Conservation (phyloP, 2,888 invertebrate species). For the Drosophila subsilvestris region DNA sequence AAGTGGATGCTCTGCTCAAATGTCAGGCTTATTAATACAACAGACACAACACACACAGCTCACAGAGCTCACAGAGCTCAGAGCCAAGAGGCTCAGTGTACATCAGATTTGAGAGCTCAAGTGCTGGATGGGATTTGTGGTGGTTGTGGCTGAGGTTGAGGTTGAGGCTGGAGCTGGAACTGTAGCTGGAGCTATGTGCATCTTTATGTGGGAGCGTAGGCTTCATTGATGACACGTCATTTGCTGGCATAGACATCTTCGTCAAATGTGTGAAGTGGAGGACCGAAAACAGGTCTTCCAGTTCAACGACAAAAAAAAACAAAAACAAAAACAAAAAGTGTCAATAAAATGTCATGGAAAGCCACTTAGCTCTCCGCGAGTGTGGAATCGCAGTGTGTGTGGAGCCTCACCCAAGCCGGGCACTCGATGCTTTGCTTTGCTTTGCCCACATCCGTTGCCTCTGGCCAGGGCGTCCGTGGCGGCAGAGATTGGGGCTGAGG, state of each 20-base stretch:
- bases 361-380: conserved; percentile 61
- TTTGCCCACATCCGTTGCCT: conserved; percentile 63
- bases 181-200: conserved; percentile 31
- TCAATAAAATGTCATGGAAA: conserved; percentile 77
- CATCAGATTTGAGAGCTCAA: conserved; percentile 49
- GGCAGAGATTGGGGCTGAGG: neutral
- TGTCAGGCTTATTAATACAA: conserved; percentile 74
- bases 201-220: conserved; percentile 74
- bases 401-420: conserved; percentile 58
- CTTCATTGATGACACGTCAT: conserved; percentile 77
- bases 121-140: conserved; percentile 54
- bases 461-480: neutral
- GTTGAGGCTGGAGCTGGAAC: conserved; percentile 18
- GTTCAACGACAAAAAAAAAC: conserved; percentile 32
- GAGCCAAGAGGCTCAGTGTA: conserved; percentile 10
- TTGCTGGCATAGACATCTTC: conserved; percentile 75
- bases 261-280: conserved; percentile 76
- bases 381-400: conserved; percentile 10
- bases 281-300: conserved; percentile 66
- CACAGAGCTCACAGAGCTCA: conserved; percentile 10
- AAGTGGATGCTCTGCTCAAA: conserved; percentile 70
- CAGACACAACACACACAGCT: conserved; percentile 34
- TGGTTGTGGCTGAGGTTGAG: conserved; percentile 9
- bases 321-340: conserved; percentile 49
- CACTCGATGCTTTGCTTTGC: conserved; percentile 52